A percentile compares a stretch with the other conserved stretches of the same genome.
Evolutionary conservation across 2,797 vertebrate species (phyloP).

Genomic region (Alectoris magna): DNA sequence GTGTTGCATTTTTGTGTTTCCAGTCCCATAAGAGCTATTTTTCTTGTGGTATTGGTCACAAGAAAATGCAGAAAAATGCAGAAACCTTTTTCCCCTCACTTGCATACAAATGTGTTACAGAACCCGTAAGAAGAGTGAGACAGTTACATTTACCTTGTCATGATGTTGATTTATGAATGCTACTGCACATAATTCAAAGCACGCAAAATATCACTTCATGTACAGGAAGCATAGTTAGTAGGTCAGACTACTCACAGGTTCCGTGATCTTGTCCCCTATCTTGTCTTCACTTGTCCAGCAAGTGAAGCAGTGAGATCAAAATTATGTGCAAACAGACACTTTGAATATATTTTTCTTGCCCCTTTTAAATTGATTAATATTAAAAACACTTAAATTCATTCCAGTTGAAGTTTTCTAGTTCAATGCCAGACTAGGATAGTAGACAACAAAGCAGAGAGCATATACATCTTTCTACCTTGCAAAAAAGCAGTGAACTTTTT

Average conservation of each 20-base stretch:
- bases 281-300: neutral
- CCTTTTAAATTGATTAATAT: neutral
- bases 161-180: neutral
- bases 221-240: neutral
- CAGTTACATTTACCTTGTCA: neutral
- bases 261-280: neutral
- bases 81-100: neutral
- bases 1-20: neutral
- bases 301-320: neutral
- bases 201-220: neutral
- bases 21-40: fast-evolving
- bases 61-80: neutral
- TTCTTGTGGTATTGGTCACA: neutral
- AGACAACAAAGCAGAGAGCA: neutral
- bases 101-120: neutral
- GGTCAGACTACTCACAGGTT: neutral
- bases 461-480: neutral
- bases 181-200: neutral
- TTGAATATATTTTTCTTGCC: neutral
- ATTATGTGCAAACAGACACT: neutral
- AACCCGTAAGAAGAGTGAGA: neutral
- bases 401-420: neutral
- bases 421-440: neutral
- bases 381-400: neutral
- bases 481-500: neutral